phyloP scores from a whole-genome alignment of 2,888 invertebrate genomes.

The Parasteatoda lunata region DNA sequence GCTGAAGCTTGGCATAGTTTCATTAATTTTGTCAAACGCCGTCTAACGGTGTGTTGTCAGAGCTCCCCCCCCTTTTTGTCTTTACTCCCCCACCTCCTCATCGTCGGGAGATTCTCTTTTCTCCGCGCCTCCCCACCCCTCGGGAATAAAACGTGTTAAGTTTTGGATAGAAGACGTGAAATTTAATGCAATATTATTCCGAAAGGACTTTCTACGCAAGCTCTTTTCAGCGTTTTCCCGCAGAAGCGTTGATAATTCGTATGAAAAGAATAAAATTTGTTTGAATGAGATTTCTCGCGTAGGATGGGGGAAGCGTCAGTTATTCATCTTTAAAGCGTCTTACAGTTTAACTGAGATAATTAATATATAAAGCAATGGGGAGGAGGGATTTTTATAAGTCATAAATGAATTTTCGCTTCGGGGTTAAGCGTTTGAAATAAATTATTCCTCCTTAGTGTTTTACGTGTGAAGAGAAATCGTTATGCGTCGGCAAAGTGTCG shows the following conservation, averaged over 20 bases:
- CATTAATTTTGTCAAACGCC: constrained; percentile 69
- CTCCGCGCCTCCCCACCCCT: constrained; percentile 22
- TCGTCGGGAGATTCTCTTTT: background rate
- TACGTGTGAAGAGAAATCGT: too few species aligned
- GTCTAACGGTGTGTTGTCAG: constrained; percentile 68
- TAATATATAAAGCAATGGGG: constrained; percentile 15
- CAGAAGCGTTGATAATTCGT: constrained; percentile 54
- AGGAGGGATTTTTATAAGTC: background rate
- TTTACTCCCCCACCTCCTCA: constrained; percentile 9
- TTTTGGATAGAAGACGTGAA: constrained; percentile 65
- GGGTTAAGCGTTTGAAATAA: background rate
- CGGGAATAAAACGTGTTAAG: constrained; percentile 64
- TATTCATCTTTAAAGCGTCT: background rate
- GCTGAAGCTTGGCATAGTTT: constrained; percentile 59
- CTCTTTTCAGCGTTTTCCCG: background rate
- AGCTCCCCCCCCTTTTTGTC: constrained; percentile 16
- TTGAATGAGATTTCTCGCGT: constrained; percentile 18
- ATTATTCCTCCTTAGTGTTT: too few species aligned
- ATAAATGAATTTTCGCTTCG: background rate
- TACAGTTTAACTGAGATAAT: constrained; percentile 18
- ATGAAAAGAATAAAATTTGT: constrained; percentile 61
- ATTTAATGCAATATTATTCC: constrained; percentile 67
- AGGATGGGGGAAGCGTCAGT: background rate
- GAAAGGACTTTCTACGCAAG: constrained; percentile 29
- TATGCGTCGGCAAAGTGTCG: too few species aligned